Conservation (phyloP, 2,113 vertebrate genomes). For the Brachypteracias leptosomus region DNA sequence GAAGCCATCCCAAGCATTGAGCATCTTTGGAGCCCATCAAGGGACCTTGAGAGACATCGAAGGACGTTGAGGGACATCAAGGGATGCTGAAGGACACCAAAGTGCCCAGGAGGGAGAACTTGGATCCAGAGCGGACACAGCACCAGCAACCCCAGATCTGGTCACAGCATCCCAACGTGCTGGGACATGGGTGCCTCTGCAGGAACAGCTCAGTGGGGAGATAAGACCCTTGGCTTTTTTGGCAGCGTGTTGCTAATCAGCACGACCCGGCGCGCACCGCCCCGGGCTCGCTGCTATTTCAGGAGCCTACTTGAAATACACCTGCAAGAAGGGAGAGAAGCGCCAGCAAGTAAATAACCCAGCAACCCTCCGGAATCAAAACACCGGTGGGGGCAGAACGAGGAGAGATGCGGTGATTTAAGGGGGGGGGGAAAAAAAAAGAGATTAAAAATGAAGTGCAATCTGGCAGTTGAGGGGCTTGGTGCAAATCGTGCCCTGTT, state of each 20-base stretch:
- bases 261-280: slow-evolving; percentile 14
- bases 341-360: slow-evolving; percentile 55
- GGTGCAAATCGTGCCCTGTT: rapidly evolving
- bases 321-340: slow-evolving; percentile 59
- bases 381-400: background rate
- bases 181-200: background rate
- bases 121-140: background rate
- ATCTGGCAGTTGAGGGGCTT: background rate
- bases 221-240: slow-evolving; percentile 21
- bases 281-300: slow-evolving; percentile 58
- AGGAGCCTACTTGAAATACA: slow-evolving; percentile 69
- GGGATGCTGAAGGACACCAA: background rate
- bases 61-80: too few relatives aligned
- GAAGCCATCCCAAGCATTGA: background rate
- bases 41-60: background rate
- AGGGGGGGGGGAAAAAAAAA: background rate
- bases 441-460: background rate
- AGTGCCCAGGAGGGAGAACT: background rate
- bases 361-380: slow-evolving; percentile 6
- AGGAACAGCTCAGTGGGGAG: background rate
- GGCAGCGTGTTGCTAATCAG: slow-evolving; percentile 52
- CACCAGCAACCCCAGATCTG: rapidly evolving
- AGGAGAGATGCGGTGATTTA: background rate
- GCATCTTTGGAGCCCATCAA: background rate
- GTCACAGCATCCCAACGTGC: background rate